Base-by-base conservation (phyloP, 1,140 invertebrate genomes). In the Rhopalosiphum padi region DNA sequence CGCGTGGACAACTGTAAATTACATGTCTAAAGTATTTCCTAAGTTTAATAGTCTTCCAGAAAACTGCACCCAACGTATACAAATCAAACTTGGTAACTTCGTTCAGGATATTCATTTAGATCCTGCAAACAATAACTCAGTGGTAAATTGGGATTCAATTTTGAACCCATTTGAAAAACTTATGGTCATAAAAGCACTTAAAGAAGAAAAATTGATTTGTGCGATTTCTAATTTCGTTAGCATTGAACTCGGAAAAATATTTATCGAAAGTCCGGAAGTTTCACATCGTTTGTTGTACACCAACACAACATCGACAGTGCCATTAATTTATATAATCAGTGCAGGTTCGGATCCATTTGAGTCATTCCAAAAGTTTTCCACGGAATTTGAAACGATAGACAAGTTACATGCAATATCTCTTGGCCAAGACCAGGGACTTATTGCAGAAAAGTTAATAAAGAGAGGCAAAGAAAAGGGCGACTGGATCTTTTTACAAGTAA, bases 341-440 rank as follows among this genome's bases (percentile, higher is more conserved):
- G 48, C 98, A 51, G 98, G 98, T 9, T 98, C 97, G 0, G 98
- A 99, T 96, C 98, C 98, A 0, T 98, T 99, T 95, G 96, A 97
- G 8, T 96, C 96, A 1, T 97, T 98, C 94, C 96, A 97, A 87
- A 96, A 97, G 94, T 98, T 98, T 95, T 98, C 98, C 18, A 96
- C 96, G 2, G 98, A 99, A 94, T 97, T 97, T 96, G 97, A 97
- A 22, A 97, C 97, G 95, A 96, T 96, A 21, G 97, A 97, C 0
- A 97, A 97, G 94, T 96, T 98, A 93, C 97, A 97, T 94, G 97
- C 98, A 0, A 97, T 99, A 94, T 99, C 98, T 0, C 95, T 99
- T 18, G 98, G 98, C 1, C 98, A 99, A 96, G 98, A 98, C 1
- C 98, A 99, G 95, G 97, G 97, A 0, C 97, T 97, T 1, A 96